Base-by-base conservation (phyloP, 2,113 vertebrate species). In the Cygnus atratus region DNA sequence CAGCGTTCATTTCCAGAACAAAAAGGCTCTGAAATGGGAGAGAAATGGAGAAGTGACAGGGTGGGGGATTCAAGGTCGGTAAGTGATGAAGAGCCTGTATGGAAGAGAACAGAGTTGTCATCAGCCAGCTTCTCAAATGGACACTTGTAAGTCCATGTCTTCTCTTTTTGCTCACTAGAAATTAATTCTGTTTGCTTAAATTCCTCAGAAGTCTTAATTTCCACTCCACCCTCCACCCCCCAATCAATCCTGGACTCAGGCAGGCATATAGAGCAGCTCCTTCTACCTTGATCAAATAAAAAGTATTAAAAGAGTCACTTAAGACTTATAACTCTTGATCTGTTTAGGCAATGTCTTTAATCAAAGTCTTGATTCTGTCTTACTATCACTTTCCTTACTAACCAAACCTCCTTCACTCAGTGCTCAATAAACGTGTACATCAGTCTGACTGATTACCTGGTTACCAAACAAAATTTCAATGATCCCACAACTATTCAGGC, bases 61-160 rank as follows among this genome's bases (percentile, higher is more conserved):
- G 22, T 28, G 31, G 18, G 21, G 10, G 84, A 82, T 75, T 66
- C 17, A 59, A 63, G 28, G 22, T 0, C 67, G 31, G 35, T 26
- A 82, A 82, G 11, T 15, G 31, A 63, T 2, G 21, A 85, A 48
- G 41, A 48, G 13, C 8, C 24, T 48, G 24, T 24, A 9, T 39
- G 22, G 58, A 22, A 77, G 16, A 58, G 18, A 17, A 46, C 11
- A 62, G 50, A 85, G 13, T 35, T 25, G 28, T 29, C 31, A 25
- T n/a, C 31, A 72, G 26, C 13, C n/a, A 54, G 52, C 5, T n/a
- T 82, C 68, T 79, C 46, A 78, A 21, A 11, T 46, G 33, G 17
- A 75, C 17, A 55, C 13, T 14, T 0, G 0, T 26, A 73, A 86
- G 11, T 24, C 12, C 7, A 31, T 0, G 0, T 63, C 59, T 59